Base-by-base conservation (phyloP, 1,140 invertebrate species). In the Bradynema listronoti region DNA sequence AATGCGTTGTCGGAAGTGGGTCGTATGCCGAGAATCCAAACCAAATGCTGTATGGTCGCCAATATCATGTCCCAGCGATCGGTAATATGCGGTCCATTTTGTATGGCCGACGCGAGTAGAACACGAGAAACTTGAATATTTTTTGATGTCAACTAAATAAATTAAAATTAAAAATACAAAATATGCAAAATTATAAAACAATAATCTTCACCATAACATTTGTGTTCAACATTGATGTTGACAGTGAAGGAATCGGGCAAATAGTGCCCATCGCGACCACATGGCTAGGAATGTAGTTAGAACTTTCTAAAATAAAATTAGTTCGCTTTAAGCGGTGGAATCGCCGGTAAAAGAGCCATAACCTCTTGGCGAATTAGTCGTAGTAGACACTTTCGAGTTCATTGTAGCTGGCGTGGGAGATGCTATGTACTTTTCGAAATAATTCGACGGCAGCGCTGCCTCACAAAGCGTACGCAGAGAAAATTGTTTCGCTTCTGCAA, bases 21-120 rank as follows among this genome's bases (percentile, higher is more conserved):
- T 61, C 95, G 95, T 41, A 97, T 78, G 0, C 91, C 91, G n/a
- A 97, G 81, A 72, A 96, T 95, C 92, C 92, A 97, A 0, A 92
- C 90, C 60, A 97, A 82, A 81, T 96, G 92, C 83, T 85, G 91
- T 22, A 95, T 80, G 2, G 91, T 95, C 16, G 92, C 92, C 7
- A 96, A 83, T 2, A 96, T 88, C 33, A 95, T 85, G 75, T 95
- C 87, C 92, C 93, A 97, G 0, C 91, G 89, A 57, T 88, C 86
- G 41, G 89, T 89, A 16, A 97, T 81, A 63, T 92, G 88, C 65
- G 87, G 86, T 1, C 92, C 93, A 80, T 95, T 90, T 68, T 88
- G 87, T 76, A 91, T 88, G 1, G 91, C 91, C 32, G 94, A 80
- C 61, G 85, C 84, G 14, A 98, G 81, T 29, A 97, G 80, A 4